Evolutionary conservation across 2,888 invertebrate species (phyloP).

Genomic region (Aphodius granarius): DNA sequence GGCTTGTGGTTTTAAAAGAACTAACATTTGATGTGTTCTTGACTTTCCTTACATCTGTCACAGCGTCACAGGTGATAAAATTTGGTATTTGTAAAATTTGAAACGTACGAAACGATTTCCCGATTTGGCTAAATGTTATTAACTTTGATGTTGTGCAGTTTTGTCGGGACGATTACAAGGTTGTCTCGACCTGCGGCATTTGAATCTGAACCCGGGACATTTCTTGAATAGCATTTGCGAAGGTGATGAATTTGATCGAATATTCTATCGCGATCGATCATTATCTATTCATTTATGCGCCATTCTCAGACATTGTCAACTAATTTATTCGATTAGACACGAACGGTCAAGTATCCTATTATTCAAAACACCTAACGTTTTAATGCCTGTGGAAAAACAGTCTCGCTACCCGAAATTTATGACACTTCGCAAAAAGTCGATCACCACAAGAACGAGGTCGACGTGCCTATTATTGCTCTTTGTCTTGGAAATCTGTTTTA

Average conservation of each 20-base stretch:
- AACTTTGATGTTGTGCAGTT: not conserved
- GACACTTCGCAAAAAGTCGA: not conserved
- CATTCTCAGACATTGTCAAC: slow-evolving; percentile 21
- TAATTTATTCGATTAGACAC: slow-evolving; percentile 20
- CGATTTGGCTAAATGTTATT: not conserved
- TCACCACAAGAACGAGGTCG: not conserved
- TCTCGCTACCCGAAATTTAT: not conserved
- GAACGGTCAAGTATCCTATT: slow-evolving; percentile 3
- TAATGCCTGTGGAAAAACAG: not conserved
- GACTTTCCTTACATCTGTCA: too few relatives aligned
- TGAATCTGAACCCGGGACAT: not conserved
- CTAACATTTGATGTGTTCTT: too few relatives aligned
- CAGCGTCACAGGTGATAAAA: too few relatives aligned
- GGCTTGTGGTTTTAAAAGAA: too few relatives aligned
- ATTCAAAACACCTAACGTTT: not conserved
- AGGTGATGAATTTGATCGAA: not conserved
- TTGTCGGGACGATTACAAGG: not conserved
- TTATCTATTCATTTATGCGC: slow-evolving; percentile 26
- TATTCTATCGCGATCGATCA: not conserved
- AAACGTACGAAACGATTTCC: not conserved
- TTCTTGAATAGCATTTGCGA: not conserved
- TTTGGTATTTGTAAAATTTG: not conserved
- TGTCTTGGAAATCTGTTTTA: not conserved
- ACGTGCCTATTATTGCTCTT: not conserved
- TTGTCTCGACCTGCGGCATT: not conserved